A percentile compares a stretch with the other conserved stretches of the same genome.
phyloP scores from a whole-genome alignment of 2,888 invertebrate genomes.

The Malachius bipustulatus region DNA sequence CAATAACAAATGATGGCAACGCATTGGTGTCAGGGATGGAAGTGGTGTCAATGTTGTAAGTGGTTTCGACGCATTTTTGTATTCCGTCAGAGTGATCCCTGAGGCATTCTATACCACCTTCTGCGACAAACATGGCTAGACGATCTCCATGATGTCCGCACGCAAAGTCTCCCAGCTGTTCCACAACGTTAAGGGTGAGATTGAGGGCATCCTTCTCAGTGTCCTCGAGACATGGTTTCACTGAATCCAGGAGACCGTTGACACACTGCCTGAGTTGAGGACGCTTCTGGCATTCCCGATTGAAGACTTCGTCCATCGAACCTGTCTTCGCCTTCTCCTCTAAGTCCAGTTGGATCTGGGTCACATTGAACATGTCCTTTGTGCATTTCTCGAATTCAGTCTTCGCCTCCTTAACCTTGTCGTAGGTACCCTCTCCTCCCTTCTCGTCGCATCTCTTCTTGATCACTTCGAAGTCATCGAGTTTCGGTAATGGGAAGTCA shows the following conservation, averaged over 20 bases:
- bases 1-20: conserved; percentile 49
- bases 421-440: conserved; percentile 13
- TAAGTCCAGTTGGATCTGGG: conserved; percentile 50
- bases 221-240: conserved; percentile 51
- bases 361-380: conserved; percentile 43
- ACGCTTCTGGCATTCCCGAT: conserved; percentile 56
- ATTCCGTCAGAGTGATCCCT: conserved; percentile 47
- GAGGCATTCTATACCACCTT: conserved; percentile 69
- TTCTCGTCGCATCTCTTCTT: conserved; percentile 11
- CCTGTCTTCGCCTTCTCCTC: conserved; percentile 53
- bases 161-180: conserved; percentile 58
- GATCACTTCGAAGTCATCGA: conserved; percentile 4
- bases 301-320: conserved; percentile 37
- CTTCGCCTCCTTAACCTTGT: conserved; percentile 26
- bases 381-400: conserved; percentile 44
- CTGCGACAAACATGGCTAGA: conserved; percentile 70
- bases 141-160: conserved; percentile 74
- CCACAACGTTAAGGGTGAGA: conserved; percentile 52
- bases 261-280: conserved; percentile 50
- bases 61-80: conserved; percentile 50
- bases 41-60: conserved; percentile 40
- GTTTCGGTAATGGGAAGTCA: background rate
- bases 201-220: conserved; percentile 51
- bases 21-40: conserved; percentile 32
- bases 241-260: conserved; percentile 41